phyloP scores from a whole-genome alignment of 2,113 vertebrate species.

The Poecile atricapillus region DNA sequence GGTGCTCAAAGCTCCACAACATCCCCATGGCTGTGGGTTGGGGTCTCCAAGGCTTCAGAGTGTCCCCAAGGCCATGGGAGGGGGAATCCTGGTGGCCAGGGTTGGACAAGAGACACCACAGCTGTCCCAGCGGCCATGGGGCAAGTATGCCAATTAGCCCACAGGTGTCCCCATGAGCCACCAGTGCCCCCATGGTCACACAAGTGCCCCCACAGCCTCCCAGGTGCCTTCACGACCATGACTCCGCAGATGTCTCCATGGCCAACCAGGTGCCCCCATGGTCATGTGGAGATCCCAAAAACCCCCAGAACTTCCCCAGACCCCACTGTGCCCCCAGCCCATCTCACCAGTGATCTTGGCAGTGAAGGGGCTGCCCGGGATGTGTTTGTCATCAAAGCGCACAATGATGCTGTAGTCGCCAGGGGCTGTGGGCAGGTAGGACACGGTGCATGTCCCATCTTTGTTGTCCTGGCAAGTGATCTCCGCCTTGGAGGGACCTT shows the following conservation, averaged over 20 bases:
- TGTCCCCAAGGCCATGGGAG: not conserved
- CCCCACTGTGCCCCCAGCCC: not conserved
- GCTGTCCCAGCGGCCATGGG: not conserved
- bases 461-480: slow-evolving; percentile 97
- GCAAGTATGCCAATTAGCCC: not conserved
- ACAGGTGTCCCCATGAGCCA: not conserved
- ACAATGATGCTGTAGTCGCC: slow-evolving; percentile 97
- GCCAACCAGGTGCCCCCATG: not conserved
- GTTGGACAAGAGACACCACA: not conserved
- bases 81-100: not conserved
- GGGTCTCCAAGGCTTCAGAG: not conserved
- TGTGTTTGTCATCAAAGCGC: slow-evolving; percentile 94
- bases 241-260: not conserved
- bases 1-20: not conserved
- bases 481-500: slow-evolving; percentile 94
- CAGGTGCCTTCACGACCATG: not conserved
- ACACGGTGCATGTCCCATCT: slow-evolving; percentile 92
- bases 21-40: not conserved
- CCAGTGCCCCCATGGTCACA: not conserved
- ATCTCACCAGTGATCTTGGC: slow-evolving; percentile 90
- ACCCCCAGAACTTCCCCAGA: not conserved
- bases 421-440: slow-evolving; percentile 89
- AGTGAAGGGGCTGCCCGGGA: slow-evolving; percentile 90
- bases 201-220: not conserved
- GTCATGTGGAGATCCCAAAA: not conserved